Conservation (phyloP, 2,888 invertebrate genomes). For the Melolontha melolontha region DNA sequence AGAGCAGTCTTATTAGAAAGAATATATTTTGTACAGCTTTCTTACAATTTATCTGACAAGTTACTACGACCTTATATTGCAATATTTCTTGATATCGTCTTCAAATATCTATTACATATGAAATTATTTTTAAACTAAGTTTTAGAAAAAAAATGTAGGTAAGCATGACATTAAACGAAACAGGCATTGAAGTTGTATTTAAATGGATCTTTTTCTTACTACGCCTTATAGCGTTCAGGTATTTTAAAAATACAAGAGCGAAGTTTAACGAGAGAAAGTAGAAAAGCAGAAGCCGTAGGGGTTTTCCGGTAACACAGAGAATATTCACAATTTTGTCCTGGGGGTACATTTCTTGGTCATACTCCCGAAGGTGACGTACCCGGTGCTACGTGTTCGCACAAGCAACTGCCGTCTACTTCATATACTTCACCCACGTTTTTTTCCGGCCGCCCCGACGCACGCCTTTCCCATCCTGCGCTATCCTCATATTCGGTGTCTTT, state of each 20-base stretch:
- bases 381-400: constrained; percentile 47
- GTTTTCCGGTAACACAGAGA: constrained; percentile 46
- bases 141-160: background rate
- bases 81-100: too few relatives aligned
- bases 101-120: too few relatives aligned
- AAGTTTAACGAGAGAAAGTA: constrained; percentile 25
- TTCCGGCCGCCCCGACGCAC: background rate
- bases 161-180: constrained; percentile 22
- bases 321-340: constrained; percentile 50
- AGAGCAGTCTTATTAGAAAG: too few relatives aligned
- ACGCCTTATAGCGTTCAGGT: constrained; percentile 9
- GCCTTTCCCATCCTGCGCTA: constrained; percentile 5
- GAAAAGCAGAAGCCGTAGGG: constrained; percentile 11
- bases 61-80: too few relatives aligned
- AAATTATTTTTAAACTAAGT: too few relatives aligned
- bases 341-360: constrained; percentile 51
- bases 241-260: constrained; percentile 34
- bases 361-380: constrained; percentile 50
- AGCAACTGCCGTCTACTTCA: background rate
- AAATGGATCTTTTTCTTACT: constrained; percentile 23
- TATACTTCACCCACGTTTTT: constrained; percentile 12
- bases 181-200: constrained; percentile 19
- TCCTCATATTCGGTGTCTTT: constrained; percentile 17
- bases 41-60: too few relatives aligned
- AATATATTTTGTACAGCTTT: too few relatives aligned